Base-by-base conservation (phyloP, 2,888 invertebrate species). In the Pristionchus mayeri region DNA sequence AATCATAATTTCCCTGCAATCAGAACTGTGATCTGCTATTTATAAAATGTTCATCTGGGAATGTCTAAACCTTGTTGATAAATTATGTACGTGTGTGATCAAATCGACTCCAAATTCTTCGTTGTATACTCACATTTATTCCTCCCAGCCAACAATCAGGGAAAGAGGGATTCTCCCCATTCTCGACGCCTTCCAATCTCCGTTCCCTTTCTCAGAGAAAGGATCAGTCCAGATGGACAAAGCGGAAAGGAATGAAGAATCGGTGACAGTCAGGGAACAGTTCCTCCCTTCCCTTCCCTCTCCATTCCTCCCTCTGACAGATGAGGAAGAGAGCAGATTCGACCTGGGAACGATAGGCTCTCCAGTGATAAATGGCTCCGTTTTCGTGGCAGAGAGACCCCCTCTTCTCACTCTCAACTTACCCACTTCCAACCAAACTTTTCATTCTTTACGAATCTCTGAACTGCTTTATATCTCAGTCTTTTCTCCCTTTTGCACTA, bases 111-210 rank as follows among this genome's bases (percentile, higher is more conserved):
- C n/a, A n/a, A n/a, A n/a, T n/a, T n/a, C n/a, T n/a, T n/a, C n/a
- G n/a, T 24, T 21, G 63, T 60, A 24, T n/a, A n/a, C n/a, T n/a
- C n/a, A n/a, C n/a, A n/a, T n/a, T n/a, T n/a, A n/a, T n/a, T n/a
- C n/a, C n/a, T n/a, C n/a, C n/a, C n/a, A n/a, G n/a, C n/a, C n/a
- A n/a, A n/a, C n/a, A n/a, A n/a, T n/a, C 7, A 44, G 44, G 44
- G 44, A 44, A 44, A 44, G 6, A 44, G 44, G 6, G 44, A 6
- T 44, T 44, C 34, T 71, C 71, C 71, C 27, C n/a, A n/a, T n/a
- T n/a, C n/a, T n/a, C n/a, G n/a, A n/a, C n/a, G n/a, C n/a, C 71
- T 63, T 34, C 71, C 71, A 71, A 71, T 71, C 71, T 71, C 40
- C 71, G 67, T 37, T 44, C 63, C 30, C 71, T 40, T 44, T 71